Base-by-base conservation (phyloP, 2,888 invertebrate species). In the Pharmacophagus antenor region DNA sequence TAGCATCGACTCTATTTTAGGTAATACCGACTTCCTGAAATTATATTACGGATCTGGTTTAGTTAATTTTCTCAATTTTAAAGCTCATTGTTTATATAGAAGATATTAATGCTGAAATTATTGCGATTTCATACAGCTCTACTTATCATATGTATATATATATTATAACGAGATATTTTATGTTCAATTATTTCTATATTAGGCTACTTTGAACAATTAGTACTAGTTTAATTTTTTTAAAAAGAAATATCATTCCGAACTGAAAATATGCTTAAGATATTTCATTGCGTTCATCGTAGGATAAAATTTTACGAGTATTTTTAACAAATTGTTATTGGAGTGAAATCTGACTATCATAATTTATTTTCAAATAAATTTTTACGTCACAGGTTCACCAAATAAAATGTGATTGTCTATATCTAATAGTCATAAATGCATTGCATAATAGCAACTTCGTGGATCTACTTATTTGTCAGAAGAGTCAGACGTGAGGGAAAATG, bases 1-100 rank as follows among this genome's bases (percentile, higher is more conserved):
- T 67, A 73, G 72, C 70, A 63, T 67, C 65, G 69, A 70, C 76
- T 77, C 80, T 80, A 79, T 82, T 80, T 82, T 67, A 71, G 79
- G 72, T 79, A 78, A 79, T 79, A 76, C 74, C 75, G 69, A 66
- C 63, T 70, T 74, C 66, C 70, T 65, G 68, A 76, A 80, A 79
- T 73, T 67, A 65, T 73, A 77, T 78, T 73, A 73, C 68, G 67
- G 65, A 66, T 51, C 61, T 62, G 70, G 64, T 61, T 56, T 22
- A 52, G 46, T 57, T 68, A 62, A 65, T 62, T 62, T 63, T 65
- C 47, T 60, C 41, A 58, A 61, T 62, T 63, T 65, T 61, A 54
- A 23, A 58, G 20, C 37, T 54, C 31, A 12, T 10, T 12, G 10
- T 10, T 2, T 31, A 12, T 25, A 7, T 25, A 25, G 7, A 3